Conservation (phyloP, 1,140 invertebrate genomes). For the Caenorhabditis briggsae region DNA sequence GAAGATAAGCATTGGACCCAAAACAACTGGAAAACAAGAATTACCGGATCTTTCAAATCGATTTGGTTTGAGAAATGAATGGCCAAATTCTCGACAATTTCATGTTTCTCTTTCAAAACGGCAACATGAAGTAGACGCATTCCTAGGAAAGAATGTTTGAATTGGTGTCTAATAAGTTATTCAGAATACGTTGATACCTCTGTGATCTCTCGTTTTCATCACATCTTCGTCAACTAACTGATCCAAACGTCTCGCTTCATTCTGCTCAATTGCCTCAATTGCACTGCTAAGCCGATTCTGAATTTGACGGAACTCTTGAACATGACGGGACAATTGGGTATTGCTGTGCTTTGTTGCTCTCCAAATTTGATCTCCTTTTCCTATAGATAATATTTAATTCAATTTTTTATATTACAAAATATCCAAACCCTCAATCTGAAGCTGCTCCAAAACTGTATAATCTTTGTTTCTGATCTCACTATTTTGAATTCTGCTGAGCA, state of each 20-base stretch:
- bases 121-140: slow-evolving; percentile 74
- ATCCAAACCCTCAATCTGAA: slow-evolving; percentile 73
- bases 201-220: slow-evolving; percentile 70
- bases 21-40: slow-evolving; percentile 1
- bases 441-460: slow-evolving; percentile 68
- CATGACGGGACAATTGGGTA: slow-evolving; percentile 70
- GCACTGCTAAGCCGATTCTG: slow-evolving; percentile 67
- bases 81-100: slow-evolving; percentile 74
- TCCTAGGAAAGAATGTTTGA: slow-evolving; percentile 63
- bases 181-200: slow-evolving; percentile 66
- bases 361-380: slow-evolving; percentile 74
- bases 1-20: background rate
- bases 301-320: slow-evolving; percentile 72
- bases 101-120: slow-evolving; percentile 75
- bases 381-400: background rate
- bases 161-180: background rate
- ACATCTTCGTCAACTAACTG: slow-evolving; percentile 68
- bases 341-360: slow-evolving; percentile 74
- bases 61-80: slow-evolving; percentile 68
- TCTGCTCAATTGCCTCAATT: slow-evolving; percentile 72
- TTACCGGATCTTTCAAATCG: slow-evolving; percentile 71
- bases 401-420: background rate
- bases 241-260: slow-evolving; percentile 68
- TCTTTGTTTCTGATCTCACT: slow-evolving; percentile 41
- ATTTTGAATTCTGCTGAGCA: slow-evolving; percentile 30